These are phyloP conservation scores for Dilophus febrilis DNA, from an alignment of 2,888 invertebrate species.

Conservation along the genomic window DNA sequence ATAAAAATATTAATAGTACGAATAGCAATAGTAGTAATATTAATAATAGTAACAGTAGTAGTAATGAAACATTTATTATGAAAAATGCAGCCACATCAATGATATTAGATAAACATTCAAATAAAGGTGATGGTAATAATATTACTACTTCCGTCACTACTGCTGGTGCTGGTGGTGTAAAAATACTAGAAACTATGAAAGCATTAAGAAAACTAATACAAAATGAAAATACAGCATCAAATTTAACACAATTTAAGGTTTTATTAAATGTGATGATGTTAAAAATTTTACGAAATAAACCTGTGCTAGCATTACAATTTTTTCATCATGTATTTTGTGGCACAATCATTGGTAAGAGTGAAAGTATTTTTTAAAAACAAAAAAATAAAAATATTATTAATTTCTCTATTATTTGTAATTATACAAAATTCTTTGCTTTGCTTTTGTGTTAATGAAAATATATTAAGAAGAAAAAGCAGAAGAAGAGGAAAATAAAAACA, in stretches of 20 bases:
- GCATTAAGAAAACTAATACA: constrained; percentile 27
- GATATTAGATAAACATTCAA: constrained; percentile 7
- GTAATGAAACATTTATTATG: constrained; percentile 25
- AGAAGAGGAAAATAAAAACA: too few relatives aligned
- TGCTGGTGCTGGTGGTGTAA: too few relatives aligned
- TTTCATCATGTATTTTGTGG: constrained; percentile 44
- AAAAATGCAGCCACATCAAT: constrained; percentile 8
- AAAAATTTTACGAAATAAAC: constrained; percentile 39
- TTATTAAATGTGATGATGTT: constrained; percentile 40
- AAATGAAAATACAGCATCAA: constrained; percentile 33
- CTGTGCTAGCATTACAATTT: constrained; percentile 41
- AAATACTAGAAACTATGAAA: constrained; percentile 35
- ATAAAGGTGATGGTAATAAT: too few relatives aligned
- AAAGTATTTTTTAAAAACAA: neutral
- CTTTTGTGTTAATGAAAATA: neutral
- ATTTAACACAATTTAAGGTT: constrained; percentile 40
- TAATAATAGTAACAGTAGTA: constrained; percentile 30
- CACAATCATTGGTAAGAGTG: constrained; percentile 26
- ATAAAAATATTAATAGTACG: neutral
- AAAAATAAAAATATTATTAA: neutral
- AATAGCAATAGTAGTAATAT: constrained; percentile 19
- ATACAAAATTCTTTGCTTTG: neutral
- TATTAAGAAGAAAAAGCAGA: too few relatives aligned
- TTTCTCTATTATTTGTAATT: neutral
- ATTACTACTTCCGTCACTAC: too few relatives aligned